Base-by-base conservation (phyloP, 1,140 invertebrate species). In the Drosophila setifemur region DNA sequence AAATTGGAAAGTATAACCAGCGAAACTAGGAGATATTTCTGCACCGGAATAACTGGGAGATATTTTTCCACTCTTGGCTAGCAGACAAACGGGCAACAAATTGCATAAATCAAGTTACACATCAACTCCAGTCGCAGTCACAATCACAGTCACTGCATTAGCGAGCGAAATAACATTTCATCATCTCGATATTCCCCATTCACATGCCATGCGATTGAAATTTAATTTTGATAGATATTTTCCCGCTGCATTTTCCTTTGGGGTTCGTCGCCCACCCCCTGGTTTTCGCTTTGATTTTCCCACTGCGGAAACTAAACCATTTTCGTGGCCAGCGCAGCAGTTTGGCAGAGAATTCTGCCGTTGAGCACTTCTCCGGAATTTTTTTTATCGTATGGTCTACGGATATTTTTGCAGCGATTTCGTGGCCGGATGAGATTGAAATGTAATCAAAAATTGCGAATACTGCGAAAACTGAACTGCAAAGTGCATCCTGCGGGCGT, bases 171-270 rank as follows among this genome's bases (percentile, higher is more conserved):
- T 63, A 48, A 42, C 69, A 63, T 64, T 64, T 29, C n/a, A n/a
- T 37, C 14, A 28, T 28, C 26, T 49, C 43, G 19, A 40, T 40
- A 40, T 74, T 68, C 40, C n/a, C n/a, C 35, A 45, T 37, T 67
- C 31, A 37, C 43, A 33, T 57, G 44, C n/a, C 54, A 25, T 66
- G 47, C 45, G 35, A 55, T 67, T 67, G 74, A 71, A 85, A 86
- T 79, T 75, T 72, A 79, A 85, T 85, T 85, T 86, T 53, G 66
- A 74, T 75, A 78, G 50, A 85, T 71, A 74, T 73, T 71, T 76
- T 71, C 64, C 23, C 54, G 55, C 40, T 48, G 42, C 21, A 57
- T 50, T 54, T 49, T 40, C 18, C 18, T n/a, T n/a, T n/a, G n/a
- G n/a, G n/a, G n/a, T n/a, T n/a, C n/a, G n/a, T n/a, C n/a, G n/a